phyloP scores from a whole-genome alignment of 1,140 invertebrate species.

The Coptotermes formosanus region DNA sequence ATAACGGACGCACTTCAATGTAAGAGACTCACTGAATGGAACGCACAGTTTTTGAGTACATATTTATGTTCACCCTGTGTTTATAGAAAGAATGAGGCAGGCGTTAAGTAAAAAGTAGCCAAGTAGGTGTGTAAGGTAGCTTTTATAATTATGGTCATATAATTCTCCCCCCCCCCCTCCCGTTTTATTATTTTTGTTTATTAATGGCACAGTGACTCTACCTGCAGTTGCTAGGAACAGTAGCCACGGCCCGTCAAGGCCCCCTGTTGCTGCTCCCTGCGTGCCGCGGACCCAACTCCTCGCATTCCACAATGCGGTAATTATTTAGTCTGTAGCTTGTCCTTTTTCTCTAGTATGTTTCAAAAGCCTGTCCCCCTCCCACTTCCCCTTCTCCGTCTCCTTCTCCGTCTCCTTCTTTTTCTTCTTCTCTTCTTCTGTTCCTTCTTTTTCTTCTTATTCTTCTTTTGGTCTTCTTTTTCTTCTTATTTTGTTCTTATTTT shows the following conservation, averaged over 20 bases:
- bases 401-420: neutral
- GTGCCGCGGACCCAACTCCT: neutral
- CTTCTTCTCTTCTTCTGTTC: neutral
- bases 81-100: constrained; percentile 11
- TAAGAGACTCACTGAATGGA: neutral
- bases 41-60: neutral
- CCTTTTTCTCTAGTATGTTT: neutral
- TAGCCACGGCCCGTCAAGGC: neutral
- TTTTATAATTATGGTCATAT: constrained; percentile 18
- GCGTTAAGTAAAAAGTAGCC: constrained; percentile 1
- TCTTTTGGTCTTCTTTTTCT: neutral
- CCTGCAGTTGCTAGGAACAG: neutral
- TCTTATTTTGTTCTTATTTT: neutral
- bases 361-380: too few species aligned
- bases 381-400: too few species aligned
- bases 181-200: constrained; percentile 7
- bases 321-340: neutral
- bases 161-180: neutral
- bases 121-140: constrained; percentile 6
- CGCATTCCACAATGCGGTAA: neutral
- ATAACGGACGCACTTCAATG: neutral
- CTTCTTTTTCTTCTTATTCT: neutral
- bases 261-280: neutral
- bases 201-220: neutral
- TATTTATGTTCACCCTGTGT: constrained; percentile 9